Evolutionary conservation across 2,797 vertebrate species (phyloP).

Genomic region (Brachyalestes nurse): DNA sequence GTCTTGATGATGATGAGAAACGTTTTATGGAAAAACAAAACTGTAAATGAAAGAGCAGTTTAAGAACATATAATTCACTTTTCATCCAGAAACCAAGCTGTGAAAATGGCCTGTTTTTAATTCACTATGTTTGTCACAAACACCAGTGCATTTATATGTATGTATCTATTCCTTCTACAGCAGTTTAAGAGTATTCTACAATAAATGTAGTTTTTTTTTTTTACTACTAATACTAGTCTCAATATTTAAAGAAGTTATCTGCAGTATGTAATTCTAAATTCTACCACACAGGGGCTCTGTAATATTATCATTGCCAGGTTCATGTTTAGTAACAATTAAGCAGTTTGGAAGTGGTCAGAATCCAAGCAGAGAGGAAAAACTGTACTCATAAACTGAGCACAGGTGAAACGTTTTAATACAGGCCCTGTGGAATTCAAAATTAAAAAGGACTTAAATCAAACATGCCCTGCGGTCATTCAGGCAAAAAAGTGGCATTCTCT

Average conservation of each 20-base stretch:
- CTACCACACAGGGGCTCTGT: constrained; percentile 19
- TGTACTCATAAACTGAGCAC: background rate
- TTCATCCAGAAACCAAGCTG: too few relatives aligned
- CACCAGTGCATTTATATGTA: too few relatives aligned
- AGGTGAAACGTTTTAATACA: background rate
- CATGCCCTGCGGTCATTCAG: background rate
- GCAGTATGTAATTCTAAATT: background rate
- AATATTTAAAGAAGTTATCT: background rate
- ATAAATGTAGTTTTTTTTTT: too few relatives aligned
- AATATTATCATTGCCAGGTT: background rate
- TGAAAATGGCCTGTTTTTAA: too few relatives aligned
- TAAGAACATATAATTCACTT: too few relatives aligned
- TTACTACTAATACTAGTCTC: background rate
- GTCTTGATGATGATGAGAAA: constrained; percentile 1
- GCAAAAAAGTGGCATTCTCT: background rate
- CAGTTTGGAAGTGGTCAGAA: background rate
- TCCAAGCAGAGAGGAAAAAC: background rate
- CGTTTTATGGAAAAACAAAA: background rate
- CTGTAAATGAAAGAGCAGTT: too few relatives aligned
- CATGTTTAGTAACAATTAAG: background rate
- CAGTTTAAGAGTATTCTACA: too few relatives aligned
- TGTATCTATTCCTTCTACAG: too few relatives aligned
- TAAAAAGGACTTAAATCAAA: background rate
- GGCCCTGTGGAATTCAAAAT: background rate
- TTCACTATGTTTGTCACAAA: too few relatives aligned